Base-by-base conservation (phyloP, 2,113 vertebrate species). In the Neoarius graeffei region DNA sequence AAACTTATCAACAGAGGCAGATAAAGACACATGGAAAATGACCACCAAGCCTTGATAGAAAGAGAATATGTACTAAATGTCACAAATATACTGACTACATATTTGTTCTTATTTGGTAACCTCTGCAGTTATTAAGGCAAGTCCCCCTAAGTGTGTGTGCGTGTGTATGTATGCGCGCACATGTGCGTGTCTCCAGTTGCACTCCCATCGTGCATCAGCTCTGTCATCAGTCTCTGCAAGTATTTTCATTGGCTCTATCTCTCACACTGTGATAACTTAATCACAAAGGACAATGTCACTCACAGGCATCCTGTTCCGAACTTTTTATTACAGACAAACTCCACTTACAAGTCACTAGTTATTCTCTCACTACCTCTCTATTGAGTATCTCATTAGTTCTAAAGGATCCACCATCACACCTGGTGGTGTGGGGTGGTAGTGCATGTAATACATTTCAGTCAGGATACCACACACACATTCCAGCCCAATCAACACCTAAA, bases 51-150 rank as follows among this genome's bases (percentile, higher is more conserved):
- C 9, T 50, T 83, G 71, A 73, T 54, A 73, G 19, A 74, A 50
- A 50, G 23, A 71, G 52, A 25, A 60, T 54, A 85, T 87, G 66
- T 69, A 89, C 77, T 64, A 35, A 76, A 88, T 64, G 81, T 85
- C 25, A 50, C 84, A 66, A 66, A 62, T 56, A 27, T 85, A 87
- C 73, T 83, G 73, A 15, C 79, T 57, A 73, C 42, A 77, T 81
- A 67, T 73, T 85, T 80, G 52, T 73, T 86, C 27, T 79, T 60
- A 35, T 48, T 66, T 62, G 50, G 52, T 83, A 83, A 48, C 81
- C 48, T 71, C 52, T 35, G 30, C 54, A 27, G 67, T 74, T 60
- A 7, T 85, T 62, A 77, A 64, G 35, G 62, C 84, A 62, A 50
- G 35, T 19, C 27, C 84, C 11, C 17, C 35, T 42, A 42, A 67